phyloP scores from a whole-genome alignment of 2,113 vertebrate genomes.

The Beaufortia kweichowensis region DNA sequence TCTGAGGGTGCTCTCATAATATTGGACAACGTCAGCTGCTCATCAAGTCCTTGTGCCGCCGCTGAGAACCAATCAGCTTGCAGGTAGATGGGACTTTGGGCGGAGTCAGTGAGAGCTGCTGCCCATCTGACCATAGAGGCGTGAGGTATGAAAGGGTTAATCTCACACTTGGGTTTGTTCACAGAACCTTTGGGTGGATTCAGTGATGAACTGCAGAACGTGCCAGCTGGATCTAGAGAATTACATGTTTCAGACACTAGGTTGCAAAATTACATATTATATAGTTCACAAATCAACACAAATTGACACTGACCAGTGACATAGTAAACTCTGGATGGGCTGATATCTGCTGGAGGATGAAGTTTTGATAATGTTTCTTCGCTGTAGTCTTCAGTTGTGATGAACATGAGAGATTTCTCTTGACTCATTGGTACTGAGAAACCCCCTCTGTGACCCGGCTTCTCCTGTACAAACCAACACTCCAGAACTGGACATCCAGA shows the following conservation, averaged over 20 bases:
- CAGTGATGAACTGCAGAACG: slow-evolving; percentile 68
- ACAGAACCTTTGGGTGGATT: slow-evolving; percentile 57
- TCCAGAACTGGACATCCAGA: slow-evolving; percentile 69
- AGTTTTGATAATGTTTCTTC: neutral
- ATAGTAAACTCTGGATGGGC: slow-evolving; percentile 59
- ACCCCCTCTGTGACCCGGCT: slow-evolving; percentile 59
- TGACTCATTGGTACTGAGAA: slow-evolving; percentile 66
- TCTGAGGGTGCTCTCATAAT: slow-evolving; percentile 65
- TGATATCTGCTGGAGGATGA: slow-evolving; percentile 56
- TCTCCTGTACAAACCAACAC: slow-evolving; percentile 77
- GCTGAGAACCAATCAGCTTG: slow-evolving; percentile 78
- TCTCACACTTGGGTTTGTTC: slow-evolving; percentile 75
- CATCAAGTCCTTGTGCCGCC: slow-evolving; percentile 60
- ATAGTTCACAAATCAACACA: neutral
- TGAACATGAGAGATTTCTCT: slow-evolving; percentile 67
- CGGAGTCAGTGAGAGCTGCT: slow-evolving; percentile 66
- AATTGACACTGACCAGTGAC: slow-evolving; percentile 63
- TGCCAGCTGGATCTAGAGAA: slow-evolving; percentile 72
- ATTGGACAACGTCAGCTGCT: slow-evolving; percentile 63
- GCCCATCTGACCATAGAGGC: slow-evolving; percentile 76
- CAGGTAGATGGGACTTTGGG: slow-evolving; percentile 74
- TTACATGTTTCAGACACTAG: neutral
- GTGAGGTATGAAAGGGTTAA: slow-evolving; percentile 76
- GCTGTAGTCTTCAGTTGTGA: slow-evolving; percentile 47
- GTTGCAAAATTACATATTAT: too few relatives aligned